A percentile compares a stretch with the other conserved stretches of the same genome.
Conservation (phyloP, 2,888 invertebrate genomes). For the Zaprionus bogoriensis region DNA sequence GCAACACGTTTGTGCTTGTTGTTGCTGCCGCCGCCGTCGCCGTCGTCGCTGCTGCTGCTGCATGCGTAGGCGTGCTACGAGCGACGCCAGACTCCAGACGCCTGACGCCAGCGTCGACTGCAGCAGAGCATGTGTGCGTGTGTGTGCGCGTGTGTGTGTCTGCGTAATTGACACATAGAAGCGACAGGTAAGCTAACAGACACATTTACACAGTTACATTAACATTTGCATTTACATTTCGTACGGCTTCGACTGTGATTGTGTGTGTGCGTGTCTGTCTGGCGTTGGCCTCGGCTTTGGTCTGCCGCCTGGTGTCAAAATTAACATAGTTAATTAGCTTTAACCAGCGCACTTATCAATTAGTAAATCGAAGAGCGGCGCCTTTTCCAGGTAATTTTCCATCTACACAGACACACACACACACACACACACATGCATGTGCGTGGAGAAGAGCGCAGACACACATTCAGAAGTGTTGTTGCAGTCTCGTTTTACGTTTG, state of each 20-base stretch:
- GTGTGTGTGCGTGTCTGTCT: slow-evolving; percentile 8
- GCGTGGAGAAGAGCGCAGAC: neutral
- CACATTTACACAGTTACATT: neutral
- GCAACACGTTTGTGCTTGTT: slow-evolving; percentile 70
- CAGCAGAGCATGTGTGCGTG: slow-evolving; percentile 8
- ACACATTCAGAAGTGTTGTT: slow-evolving; percentile 16
- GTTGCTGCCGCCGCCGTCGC: slow-evolving; percentile 29
- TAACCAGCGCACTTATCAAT: slow-evolving; percentile 52
- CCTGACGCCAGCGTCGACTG: slow-evolving; percentile 1
- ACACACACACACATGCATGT: slow-evolving; percentile 5
- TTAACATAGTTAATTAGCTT: slow-evolving; percentile 64
- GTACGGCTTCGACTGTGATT: neutral
- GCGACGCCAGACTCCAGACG: neutral
- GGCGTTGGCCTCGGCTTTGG: slow-evolving; percentile 14
- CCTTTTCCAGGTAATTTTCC: slow-evolving; percentile 67
- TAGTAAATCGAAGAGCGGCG: slow-evolving; percentile 49
- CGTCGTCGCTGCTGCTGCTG: slow-evolving; percentile 27
- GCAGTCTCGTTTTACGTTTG: slow-evolving; percentile 59
- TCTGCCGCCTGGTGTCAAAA: slow-evolving; percentile 45
- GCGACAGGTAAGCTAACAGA: slow-evolving; percentile 64
- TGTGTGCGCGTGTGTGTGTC: neutral
- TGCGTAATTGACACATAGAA: slow-evolving; percentile 45
- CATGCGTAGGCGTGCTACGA: slow-evolving; percentile 41
- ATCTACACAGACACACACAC: slow-evolving; percentile 5
- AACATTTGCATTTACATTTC: neutral